These are phyloP conservation scores for Sitodiplosis mosellana DNA, from an alignment of 1,140 invertebrate species.

Conservation along the genomic window DNA sequence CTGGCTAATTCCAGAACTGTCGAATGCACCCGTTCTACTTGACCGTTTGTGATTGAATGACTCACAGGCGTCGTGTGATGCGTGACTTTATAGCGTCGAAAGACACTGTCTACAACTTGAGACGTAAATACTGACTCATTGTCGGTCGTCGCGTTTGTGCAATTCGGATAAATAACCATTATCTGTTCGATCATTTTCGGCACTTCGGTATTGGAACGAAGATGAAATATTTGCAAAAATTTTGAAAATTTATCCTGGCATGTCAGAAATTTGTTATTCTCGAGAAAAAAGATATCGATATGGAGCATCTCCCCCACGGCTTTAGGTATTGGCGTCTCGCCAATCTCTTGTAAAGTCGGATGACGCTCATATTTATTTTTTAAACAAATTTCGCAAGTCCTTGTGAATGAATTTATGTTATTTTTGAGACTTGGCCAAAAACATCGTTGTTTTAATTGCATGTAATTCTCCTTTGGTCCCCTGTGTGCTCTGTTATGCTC, in stretches of 20 bases:
- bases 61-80: constrained; percentile 4
- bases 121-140: constrained; percentile 5
- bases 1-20: constrained; percentile 8
- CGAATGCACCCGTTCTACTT: constrained; percentile 9
- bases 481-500: constrained; percentile 8
- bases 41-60: constrained; percentile 7
- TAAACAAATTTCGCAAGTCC: constrained; percentile 8
- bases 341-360: constrained; percentile 1
- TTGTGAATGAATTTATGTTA: constrained; percentile 5
- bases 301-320: constrained; percentile 7
- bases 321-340: constrained; percentile 7
- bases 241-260: constrained; percentile 8
- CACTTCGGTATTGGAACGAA: constrained; percentile 5
- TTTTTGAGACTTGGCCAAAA: constrained; percentile 8
- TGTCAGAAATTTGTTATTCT: constrained; percentile 2
- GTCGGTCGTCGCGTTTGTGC: constrained; percentile 5
- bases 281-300: constrained; percentile 7
- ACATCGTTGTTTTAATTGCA: constrained; percentile 7
- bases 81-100: constrained; percentile 3
- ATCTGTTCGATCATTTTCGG: constrained; percentile 6
- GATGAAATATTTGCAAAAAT: constrained; percentile 4
- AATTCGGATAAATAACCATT: neutral
- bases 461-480: constrained; percentile 5
- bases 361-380: constrained; percentile 8
- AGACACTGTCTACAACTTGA: constrained; percentile 1